These are phyloP conservation scores for Centropus unirufus DNA, from an alignment of 2,113 vertebrate species.

Conservation along the genomic window DNA sequence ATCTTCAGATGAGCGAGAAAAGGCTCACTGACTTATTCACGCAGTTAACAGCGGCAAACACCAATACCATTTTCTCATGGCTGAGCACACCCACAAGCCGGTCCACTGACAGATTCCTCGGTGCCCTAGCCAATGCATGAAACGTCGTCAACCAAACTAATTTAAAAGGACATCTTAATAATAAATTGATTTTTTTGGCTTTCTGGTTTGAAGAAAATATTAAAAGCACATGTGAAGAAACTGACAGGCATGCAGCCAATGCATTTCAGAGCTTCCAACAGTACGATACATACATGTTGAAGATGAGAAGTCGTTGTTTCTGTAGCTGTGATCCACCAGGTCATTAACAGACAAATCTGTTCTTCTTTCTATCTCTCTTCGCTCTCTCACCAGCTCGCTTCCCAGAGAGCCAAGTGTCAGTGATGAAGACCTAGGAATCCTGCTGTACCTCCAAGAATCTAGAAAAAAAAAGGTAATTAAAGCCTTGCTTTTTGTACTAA, in stretches of 20 bases:
- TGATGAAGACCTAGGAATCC: conserved; percentile 84
- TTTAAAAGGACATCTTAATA: not conserved
- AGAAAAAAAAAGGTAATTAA: conserved; percentile 37
- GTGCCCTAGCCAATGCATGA: rapidly evolving
- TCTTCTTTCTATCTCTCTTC: conserved; percentile 82
- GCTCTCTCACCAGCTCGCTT: conserved; percentile 78
- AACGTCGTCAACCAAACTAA: not conserved
- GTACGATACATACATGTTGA: conserved; percentile 83
- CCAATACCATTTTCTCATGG: not conserved
- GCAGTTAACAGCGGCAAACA: not conserved
- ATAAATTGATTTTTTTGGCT: not conserved
- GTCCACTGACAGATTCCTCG: not conserved
- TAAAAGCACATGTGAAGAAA: not conserved
- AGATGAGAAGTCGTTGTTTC: conserved; percentile 76
- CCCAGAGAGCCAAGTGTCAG: conserved; percentile 84
- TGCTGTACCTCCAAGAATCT: conserved; percentile 88
- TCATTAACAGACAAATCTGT: conserved; percentile 75
- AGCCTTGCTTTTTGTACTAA: rapidly evolving
- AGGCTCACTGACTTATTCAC: not conserved
- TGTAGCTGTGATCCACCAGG: conserved; percentile 81
- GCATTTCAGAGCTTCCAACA: not conserved
- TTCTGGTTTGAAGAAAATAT: not conserved
- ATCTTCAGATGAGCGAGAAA: not conserved
- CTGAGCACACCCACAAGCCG: not conserved
- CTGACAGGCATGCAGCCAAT: not conserved